Percentiles rank a stretch among this genome's conserved stretches.
Evolutionary conservation across 2,113 vertebrate genomes (phyloP).

Genomic region (Eretmodus cyanostictus): DNA sequence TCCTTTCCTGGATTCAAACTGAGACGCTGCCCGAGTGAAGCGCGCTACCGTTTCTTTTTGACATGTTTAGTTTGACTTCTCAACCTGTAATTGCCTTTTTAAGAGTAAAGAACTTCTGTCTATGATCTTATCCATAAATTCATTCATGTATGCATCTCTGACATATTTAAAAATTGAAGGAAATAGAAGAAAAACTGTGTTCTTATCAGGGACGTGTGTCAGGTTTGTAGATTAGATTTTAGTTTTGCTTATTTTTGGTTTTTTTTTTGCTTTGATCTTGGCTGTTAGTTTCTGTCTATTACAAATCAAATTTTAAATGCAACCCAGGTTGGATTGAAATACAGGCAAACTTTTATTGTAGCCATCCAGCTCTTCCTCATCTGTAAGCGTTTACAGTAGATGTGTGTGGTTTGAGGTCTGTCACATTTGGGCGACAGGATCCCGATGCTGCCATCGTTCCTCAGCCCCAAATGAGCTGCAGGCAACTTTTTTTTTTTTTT

Average conservation of each 20-base stretch:
- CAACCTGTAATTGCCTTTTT: background rate
- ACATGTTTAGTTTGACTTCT: background rate
- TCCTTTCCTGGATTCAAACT: background rate
- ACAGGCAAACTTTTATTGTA: background rate
- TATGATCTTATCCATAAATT: background rate
- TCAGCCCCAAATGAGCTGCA: background rate
- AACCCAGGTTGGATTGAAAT: background rate
- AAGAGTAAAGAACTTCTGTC: background rate
- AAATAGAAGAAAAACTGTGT: background rate
- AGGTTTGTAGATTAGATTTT: background rate
- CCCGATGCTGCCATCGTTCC: background rate
- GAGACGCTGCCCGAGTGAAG: background rate
- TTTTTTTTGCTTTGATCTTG: background rate
- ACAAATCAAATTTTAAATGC: background rate
- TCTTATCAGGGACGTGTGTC: background rate
- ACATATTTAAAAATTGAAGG: background rate
- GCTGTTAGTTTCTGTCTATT: background rate
- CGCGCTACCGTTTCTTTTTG: background rate
- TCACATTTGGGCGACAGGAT: conserved; percentile 5
- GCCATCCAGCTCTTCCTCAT: background rate
- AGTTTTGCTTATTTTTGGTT: background rate
- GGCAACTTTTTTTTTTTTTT: background rate
- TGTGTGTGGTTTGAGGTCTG: background rate
- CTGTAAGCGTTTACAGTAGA: background rate
- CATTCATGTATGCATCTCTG: background rate